A percentile compares a stretch with the other conserved stretches of the same genome.
Conservation (phyloP, 2,888 invertebrate genomes). For the Coremacera marginata region DNA sequence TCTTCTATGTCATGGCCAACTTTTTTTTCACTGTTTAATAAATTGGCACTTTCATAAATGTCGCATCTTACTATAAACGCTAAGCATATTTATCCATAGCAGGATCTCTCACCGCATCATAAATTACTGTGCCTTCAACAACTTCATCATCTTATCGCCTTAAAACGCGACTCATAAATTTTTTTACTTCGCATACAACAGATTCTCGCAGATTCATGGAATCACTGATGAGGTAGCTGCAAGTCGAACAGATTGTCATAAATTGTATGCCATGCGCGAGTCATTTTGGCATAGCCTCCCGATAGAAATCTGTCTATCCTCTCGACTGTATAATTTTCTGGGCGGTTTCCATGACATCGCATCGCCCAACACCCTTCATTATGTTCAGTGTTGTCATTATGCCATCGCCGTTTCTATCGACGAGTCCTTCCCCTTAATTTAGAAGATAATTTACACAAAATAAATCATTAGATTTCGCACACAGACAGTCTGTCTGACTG, state of each 20-base stretch:
- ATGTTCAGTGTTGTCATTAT: not conserved
- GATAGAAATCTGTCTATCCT: not conserved
- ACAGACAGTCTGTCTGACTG: not conserved
- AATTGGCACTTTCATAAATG: too few species aligned
- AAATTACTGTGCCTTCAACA: not conserved
- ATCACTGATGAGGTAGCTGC: slow-evolving; percentile 4
- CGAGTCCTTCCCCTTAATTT: slow-evolving; percentile 41
- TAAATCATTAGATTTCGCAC: slow-evolving; percentile 54
- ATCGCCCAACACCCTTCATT: slow-evolving; percentile 11
- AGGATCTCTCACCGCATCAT: too few species aligned
- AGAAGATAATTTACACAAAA: slow-evolving; percentile 54
- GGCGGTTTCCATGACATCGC: slow-evolving; percentile 22
- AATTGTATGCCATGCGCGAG: slow-evolving; percentile 23
- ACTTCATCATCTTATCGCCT: not conserved
- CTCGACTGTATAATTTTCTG: slow-evolving; percentile 26
- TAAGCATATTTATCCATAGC: too few species aligned
- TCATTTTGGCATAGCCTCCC: not conserved
- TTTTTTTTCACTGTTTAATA: too few species aligned
- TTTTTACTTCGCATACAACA: slow-evolving; percentile 5
- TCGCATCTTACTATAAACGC: too few species aligned
- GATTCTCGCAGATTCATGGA: slow-evolving; percentile 19
- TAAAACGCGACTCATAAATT: not conserved
- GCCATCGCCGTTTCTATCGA: not conserved
- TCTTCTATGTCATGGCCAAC: too few species aligned
- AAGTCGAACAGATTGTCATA: slow-evolving; percentile 28